phyloP scores from a whole-genome alignment of 2,113 vertebrate species.

The Synchiropus splendidus region DNA sequence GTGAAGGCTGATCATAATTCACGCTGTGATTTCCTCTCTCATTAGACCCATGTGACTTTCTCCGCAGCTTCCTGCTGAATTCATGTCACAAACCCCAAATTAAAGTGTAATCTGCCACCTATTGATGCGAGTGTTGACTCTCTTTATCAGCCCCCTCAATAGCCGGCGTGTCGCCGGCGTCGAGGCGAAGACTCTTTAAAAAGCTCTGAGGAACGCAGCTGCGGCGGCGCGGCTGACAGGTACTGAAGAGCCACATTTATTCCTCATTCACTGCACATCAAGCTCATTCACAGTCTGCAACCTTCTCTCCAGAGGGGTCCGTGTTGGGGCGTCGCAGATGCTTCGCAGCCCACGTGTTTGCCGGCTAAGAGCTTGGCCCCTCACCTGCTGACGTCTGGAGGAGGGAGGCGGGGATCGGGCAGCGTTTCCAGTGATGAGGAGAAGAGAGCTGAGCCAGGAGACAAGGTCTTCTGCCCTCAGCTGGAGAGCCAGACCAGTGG shows the following conservation, averaged over 20 bases:
- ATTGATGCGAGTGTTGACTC: slow-evolving; percentile 15
- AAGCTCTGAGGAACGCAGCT: slow-evolving; percentile 36
- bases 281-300: slow-evolving; percentile 46
- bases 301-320: slow-evolving; percentile 15
- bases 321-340: slow-evolving; percentile 1
- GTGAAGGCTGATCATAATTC: too few relatives aligned
- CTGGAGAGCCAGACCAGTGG: too few relatives aligned
- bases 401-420: too few relatives aligned
- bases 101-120: slow-evolving; percentile 18
- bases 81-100: slow-evolving; percentile 11
- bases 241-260: slow-evolving; percentile 50
- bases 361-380: too few relatives aligned
- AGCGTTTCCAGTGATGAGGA: too few relatives aligned
- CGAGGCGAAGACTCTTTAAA: slow-evolving; percentile 22
- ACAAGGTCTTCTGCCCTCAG: too few relatives aligned
- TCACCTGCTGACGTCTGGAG: too few relatives aligned
- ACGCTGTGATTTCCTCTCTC: background rate
- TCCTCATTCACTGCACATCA: slow-evolving; percentile 52
- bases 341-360: too few relatives aligned
- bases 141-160: slow-evolving; percentile 16
- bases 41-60: background rate
- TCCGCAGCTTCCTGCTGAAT: background rate
- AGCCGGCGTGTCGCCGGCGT: slow-evolving; percentile 9
- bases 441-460: too few relatives aligned
- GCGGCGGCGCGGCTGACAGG: slow-evolving; percentile 43